phyloP scores from a whole-genome alignment of 2,888 invertebrate species.

The Hoplodrina ambigua region DNA sequence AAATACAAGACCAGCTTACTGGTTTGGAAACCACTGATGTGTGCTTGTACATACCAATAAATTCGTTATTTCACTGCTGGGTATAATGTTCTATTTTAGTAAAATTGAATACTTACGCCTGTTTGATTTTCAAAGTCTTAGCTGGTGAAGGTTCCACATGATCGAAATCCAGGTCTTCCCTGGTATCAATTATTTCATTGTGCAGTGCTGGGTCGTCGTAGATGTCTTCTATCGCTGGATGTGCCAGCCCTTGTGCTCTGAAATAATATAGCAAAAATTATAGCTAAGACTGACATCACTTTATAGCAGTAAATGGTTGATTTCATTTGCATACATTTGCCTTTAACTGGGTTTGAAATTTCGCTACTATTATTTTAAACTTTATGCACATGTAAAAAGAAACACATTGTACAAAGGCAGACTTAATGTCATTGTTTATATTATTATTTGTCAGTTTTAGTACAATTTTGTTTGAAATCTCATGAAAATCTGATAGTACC shows the following conservation, averaged over 20 bases:
- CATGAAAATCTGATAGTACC: no score
- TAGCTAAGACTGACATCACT: background rate
- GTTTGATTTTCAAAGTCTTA: conserved; percentile 79
- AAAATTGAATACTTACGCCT: conserved; percentile 78
- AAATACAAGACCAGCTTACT: no score
- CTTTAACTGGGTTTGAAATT: no score
- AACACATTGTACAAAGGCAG: no score
- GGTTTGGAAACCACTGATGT: no score
- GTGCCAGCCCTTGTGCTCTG: conserved; percentile 78
- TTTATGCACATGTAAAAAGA: no score
- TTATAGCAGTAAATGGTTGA: background rate
- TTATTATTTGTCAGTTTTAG: no score
- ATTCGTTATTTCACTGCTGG: conserved; percentile 72
- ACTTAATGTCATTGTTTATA: no score
- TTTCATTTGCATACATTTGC: background rate
- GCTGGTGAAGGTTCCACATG: conserved; percentile 56
- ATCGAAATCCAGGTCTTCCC: conserved; percentile 73
- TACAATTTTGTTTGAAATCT: no score
- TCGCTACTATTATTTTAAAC: no score
- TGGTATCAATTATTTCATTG: conserved; percentile 75
- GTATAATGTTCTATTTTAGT: background rate
- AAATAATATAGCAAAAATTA: conserved; percentile 25
- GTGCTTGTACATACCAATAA: background rate
- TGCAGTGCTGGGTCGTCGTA: conserved; percentile 78
- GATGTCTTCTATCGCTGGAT: conserved; percentile 83